Conservation (phyloP, 1,140 invertebrate genomes). For the Bombus balteatus region DNA sequence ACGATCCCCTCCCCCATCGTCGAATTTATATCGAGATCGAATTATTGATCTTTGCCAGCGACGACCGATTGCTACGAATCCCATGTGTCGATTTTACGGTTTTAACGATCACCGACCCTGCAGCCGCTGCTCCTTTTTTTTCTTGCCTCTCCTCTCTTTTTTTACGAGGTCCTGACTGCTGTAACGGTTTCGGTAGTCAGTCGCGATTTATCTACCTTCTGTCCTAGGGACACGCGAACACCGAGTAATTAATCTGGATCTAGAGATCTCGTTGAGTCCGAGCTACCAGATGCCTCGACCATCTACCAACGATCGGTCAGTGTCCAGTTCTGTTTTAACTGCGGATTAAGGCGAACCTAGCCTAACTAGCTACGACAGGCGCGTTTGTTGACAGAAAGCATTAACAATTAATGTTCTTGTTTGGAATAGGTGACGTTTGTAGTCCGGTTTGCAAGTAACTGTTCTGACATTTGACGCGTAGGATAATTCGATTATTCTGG, state of each 20-base stretch:
- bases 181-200: constrained; percentile 38
- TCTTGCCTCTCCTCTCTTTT: background rate
- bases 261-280: constrained; percentile 49
- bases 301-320: constrained; percentile 73
- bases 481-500: no score
- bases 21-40: constrained; percentile 80
- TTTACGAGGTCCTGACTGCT: background rate
- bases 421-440: background rate
- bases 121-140: constrained; percentile 28
- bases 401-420: constrained; percentile 54
- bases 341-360: constrained; percentile 71
- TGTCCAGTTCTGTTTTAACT: constrained; percentile 75
- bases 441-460: background rate
- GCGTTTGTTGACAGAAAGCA: constrained; percentile 65
- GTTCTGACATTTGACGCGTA: background rate
- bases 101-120: constrained; percentile 70
- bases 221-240: constrained; percentile 44
- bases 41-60: constrained; percentile 75
- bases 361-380: constrained; percentile 59
- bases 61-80: constrained; percentile 66
- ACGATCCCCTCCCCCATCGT: constrained; percentile 74
- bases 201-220: constrained; percentile 67
- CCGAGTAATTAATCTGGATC: constrained; percentile 74
- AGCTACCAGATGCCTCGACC: constrained; percentile 68
- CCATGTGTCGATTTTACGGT: constrained; percentile 72